These are phyloP conservation scores for Vanacampus margaritifer DNA, from an alignment of 2,113 vertebrate genomes.

Conservation along the genomic window DNA sequence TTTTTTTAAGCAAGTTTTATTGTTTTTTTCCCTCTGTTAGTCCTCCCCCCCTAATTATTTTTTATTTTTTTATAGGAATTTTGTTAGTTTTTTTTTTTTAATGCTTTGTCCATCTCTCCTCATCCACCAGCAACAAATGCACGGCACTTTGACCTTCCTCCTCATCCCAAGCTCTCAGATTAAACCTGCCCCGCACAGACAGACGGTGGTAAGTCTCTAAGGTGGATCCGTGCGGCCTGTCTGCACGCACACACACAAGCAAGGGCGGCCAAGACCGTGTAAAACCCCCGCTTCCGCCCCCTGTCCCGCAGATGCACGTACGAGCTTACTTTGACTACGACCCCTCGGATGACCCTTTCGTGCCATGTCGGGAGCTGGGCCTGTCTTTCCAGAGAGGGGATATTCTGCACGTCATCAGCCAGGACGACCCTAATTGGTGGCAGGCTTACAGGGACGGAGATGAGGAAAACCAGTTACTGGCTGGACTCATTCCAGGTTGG, in stretches of 20 bases:
- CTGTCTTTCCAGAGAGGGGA: constrained; percentile 94
- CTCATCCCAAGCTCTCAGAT: constrained; percentile 89
- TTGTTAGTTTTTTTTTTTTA: no score
- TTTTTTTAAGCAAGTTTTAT: no score
- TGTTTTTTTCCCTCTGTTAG: no score
- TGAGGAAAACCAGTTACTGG: constrained; percentile 90
- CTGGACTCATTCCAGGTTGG: constrained; percentile 92
- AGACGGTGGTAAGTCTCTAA: constrained; percentile 86
- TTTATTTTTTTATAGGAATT: no score
- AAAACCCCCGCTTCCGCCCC: not conserved
- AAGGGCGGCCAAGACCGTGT: constrained; percentile 6
- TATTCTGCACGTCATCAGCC: constrained; percentile 94
- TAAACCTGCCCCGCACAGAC: constrained; percentile 80
- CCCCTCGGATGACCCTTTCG: constrained; percentile 91
- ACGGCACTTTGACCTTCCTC: constrained; percentile 91
- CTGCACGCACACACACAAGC: constrained; percentile 9
- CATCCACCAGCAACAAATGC: constrained; percentile 85
- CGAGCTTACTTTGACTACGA: constrained; percentile 94
- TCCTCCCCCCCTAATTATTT: no score
- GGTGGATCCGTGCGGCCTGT: constrained; percentile 1
- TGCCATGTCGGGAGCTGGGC: constrained; percentile 91
- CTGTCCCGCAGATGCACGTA: constrained; percentile 82
- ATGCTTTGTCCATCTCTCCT: not conserved
- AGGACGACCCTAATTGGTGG: constrained; percentile 98
- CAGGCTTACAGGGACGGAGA: constrained; percentile 95